A percentile compares a stretch with the other conserved stretches of the same genome.
Conservation (phyloP, 2,888 invertebrate genomes). For the Pilophorus perplexus region DNA sequence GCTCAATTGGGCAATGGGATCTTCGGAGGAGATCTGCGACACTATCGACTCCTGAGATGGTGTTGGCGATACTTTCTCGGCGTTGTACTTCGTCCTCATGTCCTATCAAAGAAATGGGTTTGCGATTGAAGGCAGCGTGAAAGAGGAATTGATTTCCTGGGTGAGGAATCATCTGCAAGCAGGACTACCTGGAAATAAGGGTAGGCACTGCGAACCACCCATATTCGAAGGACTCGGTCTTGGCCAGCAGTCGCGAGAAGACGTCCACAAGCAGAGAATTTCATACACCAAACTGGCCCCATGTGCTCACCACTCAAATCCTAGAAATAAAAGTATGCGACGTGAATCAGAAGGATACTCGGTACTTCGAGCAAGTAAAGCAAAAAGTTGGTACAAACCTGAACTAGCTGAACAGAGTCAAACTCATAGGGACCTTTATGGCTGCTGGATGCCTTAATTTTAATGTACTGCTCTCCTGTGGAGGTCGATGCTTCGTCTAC, state of each 20-base stretch:
- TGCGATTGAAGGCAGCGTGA: no score
- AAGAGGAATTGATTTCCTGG: no score
- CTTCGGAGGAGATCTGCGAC: constrained; percentile 69
- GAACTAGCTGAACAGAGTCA: constrained; percentile 83
- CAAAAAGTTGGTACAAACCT: constrained; percentile 57
- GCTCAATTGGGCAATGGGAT: constrained; percentile 47
- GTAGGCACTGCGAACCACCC: constrained; percentile 89
- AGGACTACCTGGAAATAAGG: constrained; percentile 83
- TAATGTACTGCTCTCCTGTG: constrained; percentile 69
- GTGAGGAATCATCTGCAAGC: no score
- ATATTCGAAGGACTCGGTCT: constrained; percentile 88
- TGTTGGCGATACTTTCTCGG: constrained; percentile 87
- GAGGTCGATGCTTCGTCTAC: constrained; percentile 41
- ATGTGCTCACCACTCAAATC: constrained; percentile 79
- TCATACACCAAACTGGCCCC: constrained; percentile 98
- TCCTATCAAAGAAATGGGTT: constrained; percentile 61
- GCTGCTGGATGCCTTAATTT: constrained; percentile 90
- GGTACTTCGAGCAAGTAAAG: background rate
- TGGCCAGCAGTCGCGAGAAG: constrained; percentile 96
- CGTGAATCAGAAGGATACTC: background rate
- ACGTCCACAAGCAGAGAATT: constrained; percentile 93
- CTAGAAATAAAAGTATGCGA: constrained; percentile 52
- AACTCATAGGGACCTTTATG: constrained; percentile 98
- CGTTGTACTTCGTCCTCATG: constrained; percentile 92
- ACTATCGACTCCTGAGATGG: constrained; percentile 89